Base-by-base conservation (phyloP, 2,113 vertebrate genomes). In the Paraplagusia blochii region DNA sequence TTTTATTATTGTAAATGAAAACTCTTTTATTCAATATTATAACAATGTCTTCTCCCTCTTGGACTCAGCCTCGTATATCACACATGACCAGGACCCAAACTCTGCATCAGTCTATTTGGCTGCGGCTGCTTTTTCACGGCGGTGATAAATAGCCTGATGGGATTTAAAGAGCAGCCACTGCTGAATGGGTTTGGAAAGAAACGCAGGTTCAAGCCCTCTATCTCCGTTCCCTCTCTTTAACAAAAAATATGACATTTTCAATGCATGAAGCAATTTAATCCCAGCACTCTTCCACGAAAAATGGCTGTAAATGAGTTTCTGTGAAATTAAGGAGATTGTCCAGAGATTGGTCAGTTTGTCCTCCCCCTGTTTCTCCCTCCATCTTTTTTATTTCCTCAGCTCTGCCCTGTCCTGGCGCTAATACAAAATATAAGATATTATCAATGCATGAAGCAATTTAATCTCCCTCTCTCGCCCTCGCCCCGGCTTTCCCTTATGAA, bases 371-470 rank as follows among this genome's bases (percentile, higher is more conserved):
- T 59, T 49, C 66, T 57, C 58, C 54, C 67, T 29, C 22, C 6
- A 29, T 29, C 22, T 29, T 29, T 29, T 29, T 29, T 29, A 29
- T 66, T 48, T 69, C 71, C 73, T 54, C 29, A 51, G 64, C 70
- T 72, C 65, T 9, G 1, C 56, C 66, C 71, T 36, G 60, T 72
- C 72, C 22, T 74, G 63, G 18, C 17, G 60, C 51, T 79, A 69
- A 84, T 74, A 71, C 74, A 72, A 85, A 85, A 85, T 83, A 75
- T 84, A 80, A 74, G 73, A 80, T 84, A 85, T 85, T 83, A 87
- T 88, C 86, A 87, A 87, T 88, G 84, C 84, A 85, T 87, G 82
- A 86, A 83, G 76, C 80, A 78, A 86, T 87, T 83, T 89, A 85
- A 85, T 88, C 83, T 80, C 69, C 57, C 67, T 77, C 69, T 66